These are phyloP conservation scores for Myopa testacea DNA, from an alignment of 2,888 invertebrate species.

Conservation along the genomic window DNA sequence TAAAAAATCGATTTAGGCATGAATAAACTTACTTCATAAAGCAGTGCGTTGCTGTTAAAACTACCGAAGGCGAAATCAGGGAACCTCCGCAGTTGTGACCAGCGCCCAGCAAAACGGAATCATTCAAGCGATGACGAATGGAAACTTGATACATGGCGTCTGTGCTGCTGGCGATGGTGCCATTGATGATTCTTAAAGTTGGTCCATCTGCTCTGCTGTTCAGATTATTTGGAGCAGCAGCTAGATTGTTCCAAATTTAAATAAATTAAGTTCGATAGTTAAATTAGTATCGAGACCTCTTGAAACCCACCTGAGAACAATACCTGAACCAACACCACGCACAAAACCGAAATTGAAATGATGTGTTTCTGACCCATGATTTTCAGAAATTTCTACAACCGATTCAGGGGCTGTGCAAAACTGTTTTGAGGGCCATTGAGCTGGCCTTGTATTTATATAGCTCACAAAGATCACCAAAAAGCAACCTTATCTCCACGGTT, in stretches of 20 bases:
- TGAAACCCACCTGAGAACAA: background rate
- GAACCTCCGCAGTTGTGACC: conserved; percentile 65
- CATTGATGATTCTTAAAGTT: conserved; percentile 41
- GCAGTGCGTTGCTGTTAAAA: conserved; percentile 54
- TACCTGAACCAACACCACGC: background rate
- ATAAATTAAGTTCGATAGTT: background rate
- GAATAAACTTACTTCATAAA: conserved; percentile 50
- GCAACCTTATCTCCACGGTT: too few species aligned
- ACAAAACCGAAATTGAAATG: background rate
- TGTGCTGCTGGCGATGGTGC: conserved; percentile 47
- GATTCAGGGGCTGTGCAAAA: too few species aligned
- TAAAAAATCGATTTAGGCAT: background rate
- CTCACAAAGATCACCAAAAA: too few species aligned
- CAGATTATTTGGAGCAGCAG: conserved; percentile 45
- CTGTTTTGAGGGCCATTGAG: background rate
- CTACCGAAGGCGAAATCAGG: conserved; percentile 52
- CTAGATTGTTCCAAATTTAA: background rate
- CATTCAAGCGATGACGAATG: conserved; percentile 51
- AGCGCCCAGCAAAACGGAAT: conserved; percentile 58
- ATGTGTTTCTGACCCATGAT: background rate
- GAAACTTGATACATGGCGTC: conserved; percentile 61
- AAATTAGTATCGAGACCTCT: background rate
- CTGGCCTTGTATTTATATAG: too few species aligned
- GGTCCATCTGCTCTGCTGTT: too few species aligned
- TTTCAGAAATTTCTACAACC: background rate